Evolutionary conservation across 1,140 invertebrate species (phyloP).

Genomic region (Achroia grisella): DNA sequence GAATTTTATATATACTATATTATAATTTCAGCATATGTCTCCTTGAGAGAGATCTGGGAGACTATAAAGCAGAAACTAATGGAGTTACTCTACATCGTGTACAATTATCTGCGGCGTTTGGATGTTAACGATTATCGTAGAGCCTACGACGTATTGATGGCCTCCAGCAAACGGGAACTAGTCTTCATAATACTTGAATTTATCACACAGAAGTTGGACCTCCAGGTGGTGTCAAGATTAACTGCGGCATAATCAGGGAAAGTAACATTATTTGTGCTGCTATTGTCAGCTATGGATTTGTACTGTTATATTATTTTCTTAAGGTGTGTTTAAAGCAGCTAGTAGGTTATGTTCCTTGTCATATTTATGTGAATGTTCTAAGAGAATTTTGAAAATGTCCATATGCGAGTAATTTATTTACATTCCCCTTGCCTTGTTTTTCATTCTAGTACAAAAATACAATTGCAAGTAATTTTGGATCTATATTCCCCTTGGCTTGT

Average conservation of each 20-base stretch:
- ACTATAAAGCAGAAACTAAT: slow-evolving; percentile 32
- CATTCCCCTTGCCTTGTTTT: too few relatives aligned
- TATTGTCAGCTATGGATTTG: too few relatives aligned
- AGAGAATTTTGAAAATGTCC: too few relatives aligned
- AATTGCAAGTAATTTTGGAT: too few relatives aligned
- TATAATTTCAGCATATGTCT: slow-evolving; percentile 34
- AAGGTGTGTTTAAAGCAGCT: too few relatives aligned
- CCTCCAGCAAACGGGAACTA: slow-evolving; percentile 30
- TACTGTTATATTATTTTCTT: neutral
- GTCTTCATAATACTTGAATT: slow-evolving; percentile 41
- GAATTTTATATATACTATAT: too few relatives aligned
- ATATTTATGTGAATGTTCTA: too few relatives aligned
- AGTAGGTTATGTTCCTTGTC: too few relatives aligned
- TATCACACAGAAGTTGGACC: slow-evolving; percentile 33
- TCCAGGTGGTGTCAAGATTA: slow-evolving; percentile 35
- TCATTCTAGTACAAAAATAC: too few relatives aligned
- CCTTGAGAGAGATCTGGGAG: slow-evolving; percentile 42
- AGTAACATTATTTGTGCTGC: neutral
- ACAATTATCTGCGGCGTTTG: slow-evolving; percentile 38
- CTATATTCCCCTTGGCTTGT: too few relatives aligned
- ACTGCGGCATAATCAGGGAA: slow-evolving; percentile 18
- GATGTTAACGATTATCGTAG: slow-evolving; percentile 30
- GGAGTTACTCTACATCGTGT: slow-evolving; percentile 43
- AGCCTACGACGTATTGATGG: slow-evolving; percentile 38
- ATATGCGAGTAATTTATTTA: too few relatives aligned